Evolutionary conservation across 2,888 invertebrate species (phyloP).

Genomic region (Zele albiditarsus): DNA sequence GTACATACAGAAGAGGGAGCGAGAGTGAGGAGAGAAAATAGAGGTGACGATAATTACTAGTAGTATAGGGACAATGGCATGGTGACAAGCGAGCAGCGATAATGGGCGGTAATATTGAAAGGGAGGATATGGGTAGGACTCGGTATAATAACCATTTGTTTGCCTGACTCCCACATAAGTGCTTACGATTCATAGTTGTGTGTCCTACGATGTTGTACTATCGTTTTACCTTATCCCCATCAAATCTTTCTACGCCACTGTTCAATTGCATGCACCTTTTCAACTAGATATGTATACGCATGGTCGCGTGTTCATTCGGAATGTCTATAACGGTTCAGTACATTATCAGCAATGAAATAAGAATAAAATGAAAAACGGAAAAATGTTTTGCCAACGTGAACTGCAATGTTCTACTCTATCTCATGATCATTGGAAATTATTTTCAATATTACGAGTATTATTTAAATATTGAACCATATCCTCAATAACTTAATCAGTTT

Average conservation of each 20-base stretch:
- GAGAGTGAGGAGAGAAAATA: neutral
- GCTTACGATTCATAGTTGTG: slow-evolving; percentile 18
- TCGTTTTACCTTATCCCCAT: slow-evolving; percentile 26
- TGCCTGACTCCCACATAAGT: neutral
- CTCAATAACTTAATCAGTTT: slow-evolving; percentile 29
- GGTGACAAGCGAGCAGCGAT: slow-evolving; percentile 9
- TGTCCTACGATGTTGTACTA: neutral
- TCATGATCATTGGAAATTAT: neutral
- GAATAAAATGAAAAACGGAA: neutral
- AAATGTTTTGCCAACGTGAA: neutral
- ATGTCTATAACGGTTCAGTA: slow-evolving; percentile 45
- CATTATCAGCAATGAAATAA: slow-evolving; percentile 31
- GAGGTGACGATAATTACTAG: neutral
- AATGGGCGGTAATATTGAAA: slow-evolving; percentile 14
- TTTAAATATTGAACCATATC: neutral
- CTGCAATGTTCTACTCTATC: neutral
- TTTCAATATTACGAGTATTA: neutral
- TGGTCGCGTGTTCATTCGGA: slow-evolving; percentile 37
- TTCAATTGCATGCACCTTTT: slow-evolving; percentile 25
- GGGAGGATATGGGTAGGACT: neutral
- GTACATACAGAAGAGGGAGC: neutral
- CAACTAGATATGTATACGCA: slow-evolving; percentile 37
- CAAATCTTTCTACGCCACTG: slow-evolving; percentile 34
- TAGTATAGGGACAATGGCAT: slow-evolving; percentile 8
- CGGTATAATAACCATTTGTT: slow-evolving; percentile 10